Evolutionary conservation across 2,113 vertebrate genomes (phyloP).

Genomic region (Nannobrachium achirus): DNA sequence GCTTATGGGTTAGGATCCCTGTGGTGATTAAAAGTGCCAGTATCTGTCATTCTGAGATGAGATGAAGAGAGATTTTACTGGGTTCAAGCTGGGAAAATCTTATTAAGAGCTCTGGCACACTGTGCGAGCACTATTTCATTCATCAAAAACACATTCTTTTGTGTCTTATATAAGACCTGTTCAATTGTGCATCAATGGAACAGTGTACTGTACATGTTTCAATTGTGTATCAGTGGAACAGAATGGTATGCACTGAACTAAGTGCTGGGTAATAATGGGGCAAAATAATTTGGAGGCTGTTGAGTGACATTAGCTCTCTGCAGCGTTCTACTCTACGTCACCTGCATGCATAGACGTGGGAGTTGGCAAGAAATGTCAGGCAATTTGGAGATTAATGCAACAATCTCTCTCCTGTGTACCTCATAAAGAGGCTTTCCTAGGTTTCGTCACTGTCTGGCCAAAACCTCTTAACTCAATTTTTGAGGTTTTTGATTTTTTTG

Average conservation of each 20-base stretch:
- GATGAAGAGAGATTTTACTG: background rate
- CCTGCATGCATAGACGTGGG: constrained; percentile 1
- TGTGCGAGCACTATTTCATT: background rate
- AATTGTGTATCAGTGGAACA: no score
- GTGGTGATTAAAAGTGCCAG: background rate
- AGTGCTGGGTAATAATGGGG: background rate
- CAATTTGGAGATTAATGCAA: background rate
- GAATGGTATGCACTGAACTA: background rate
- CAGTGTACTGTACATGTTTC: no score
- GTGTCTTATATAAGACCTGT: background rate
- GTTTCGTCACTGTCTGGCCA: no score
- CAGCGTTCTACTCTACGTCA: background rate
- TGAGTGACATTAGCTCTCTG: constrained; percentile 11
- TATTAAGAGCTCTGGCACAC: background rate
- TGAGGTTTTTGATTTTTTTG: no score
- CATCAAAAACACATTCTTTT: no score
- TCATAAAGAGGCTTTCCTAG: background rate
- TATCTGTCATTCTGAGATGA: background rate
- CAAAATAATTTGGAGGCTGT: background rate
- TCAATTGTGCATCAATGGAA: background rate
- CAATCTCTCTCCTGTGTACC: background rate
- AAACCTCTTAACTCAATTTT: no score
- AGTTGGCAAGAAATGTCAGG: constrained; percentile 3
- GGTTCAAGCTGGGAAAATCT: background rate
- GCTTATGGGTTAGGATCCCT: background rate